Evolutionary conservation across 2,888 invertebrate genomes (phyloP).

Genomic region (Leucoma salicis): DNA sequence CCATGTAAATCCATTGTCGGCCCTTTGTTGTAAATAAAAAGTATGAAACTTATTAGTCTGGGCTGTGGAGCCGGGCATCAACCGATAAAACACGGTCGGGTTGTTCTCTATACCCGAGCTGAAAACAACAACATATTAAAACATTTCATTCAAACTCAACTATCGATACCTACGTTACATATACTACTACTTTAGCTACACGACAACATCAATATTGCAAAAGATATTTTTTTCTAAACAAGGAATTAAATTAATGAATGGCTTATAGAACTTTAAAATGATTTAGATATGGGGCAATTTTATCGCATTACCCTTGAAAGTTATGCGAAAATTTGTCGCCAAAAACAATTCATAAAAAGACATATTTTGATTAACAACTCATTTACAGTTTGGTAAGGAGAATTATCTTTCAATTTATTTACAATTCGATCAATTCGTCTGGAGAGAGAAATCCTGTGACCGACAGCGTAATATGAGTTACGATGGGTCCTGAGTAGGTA

Average conservation of each 20-base stretch:
- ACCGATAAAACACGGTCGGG: constrained; percentile 96
- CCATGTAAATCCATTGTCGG: constrained; percentile 96
- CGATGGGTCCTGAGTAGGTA: no score
- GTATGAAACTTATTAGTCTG: constrained; percentile 98
- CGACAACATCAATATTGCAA: constrained; percentile 47
- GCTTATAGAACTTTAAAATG: constrained; percentile 9
- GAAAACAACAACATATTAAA: constrained; percentile 62
- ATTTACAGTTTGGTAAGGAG: constrained; percentile 23
- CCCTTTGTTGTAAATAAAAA: constrained; percentile 96
- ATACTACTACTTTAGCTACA: constrained; percentile 49
- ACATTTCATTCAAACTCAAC: constrained; percentile 24
- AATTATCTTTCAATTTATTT: constrained; percentile 10
- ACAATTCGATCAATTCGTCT: not conserved
- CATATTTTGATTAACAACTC: constrained; percentile 10
- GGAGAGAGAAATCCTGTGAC: no score
- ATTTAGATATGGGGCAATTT: no score
- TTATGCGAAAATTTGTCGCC: constrained; percentile 3
- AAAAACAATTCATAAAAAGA: no score
- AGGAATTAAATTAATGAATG: constrained; percentile 17
- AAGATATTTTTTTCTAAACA: constrained; percentile 6
- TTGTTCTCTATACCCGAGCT: constrained; percentile 98
- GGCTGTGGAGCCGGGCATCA: constrained; percentile 97
- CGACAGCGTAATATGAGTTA: no score
- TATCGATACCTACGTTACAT: constrained; percentile 17
- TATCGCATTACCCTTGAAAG: not conserved